phyloP scores from a whole-genome alignment of 2,888 invertebrate species.

The Nomada fabriciana region DNA sequence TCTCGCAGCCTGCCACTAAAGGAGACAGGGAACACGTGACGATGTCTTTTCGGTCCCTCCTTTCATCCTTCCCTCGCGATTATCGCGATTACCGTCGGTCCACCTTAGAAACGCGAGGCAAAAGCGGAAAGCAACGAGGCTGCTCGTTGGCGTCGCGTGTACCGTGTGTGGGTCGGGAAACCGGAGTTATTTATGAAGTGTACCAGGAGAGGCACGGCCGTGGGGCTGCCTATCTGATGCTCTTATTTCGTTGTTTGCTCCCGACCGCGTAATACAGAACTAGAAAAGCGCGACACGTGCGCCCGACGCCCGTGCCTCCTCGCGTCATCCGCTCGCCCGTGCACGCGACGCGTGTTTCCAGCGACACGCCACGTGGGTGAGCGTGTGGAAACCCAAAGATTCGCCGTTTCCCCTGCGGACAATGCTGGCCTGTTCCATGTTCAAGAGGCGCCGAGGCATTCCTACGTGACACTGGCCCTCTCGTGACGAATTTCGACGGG shows the following conservation, averaged over 20 bases:
- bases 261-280: conserved; percentile 68
- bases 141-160: not conserved
- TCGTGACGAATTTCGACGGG: conserved; percentile 22
- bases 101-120: conserved; percentile 16
- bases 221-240: conserved; percentile 72
- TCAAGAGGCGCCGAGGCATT: not conserved
- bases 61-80: conserved; percentile 50
- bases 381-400: conserved; percentile 8
- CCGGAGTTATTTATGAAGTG: conserved; percentile 77
- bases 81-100: conserved; percentile 65
- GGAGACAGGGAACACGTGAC: conserved; percentile 23
- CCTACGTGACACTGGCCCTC: conserved; percentile 28
- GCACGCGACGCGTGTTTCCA: conserved; percentile 28
- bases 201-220: conserved; percentile 56
- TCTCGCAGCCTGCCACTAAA: conserved; percentile 29
- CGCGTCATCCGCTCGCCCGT: conserved; percentile 42
- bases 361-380: conserved; percentile 47
- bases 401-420: conserved; percentile 15
- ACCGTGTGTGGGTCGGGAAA: conserved; percentile 63
- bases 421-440: conserved; percentile 32
- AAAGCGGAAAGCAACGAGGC: conserved; percentile 7
- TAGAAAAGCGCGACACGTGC: conserved; percentile 78
- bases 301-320: conserved; percentile 54
- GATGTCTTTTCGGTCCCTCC: conserved; percentile 50
- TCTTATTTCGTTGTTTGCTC: conserved; percentile 78